Base-by-base conservation (phyloP, 2,797 vertebrate species). In the Siniperca obscura region DNA sequence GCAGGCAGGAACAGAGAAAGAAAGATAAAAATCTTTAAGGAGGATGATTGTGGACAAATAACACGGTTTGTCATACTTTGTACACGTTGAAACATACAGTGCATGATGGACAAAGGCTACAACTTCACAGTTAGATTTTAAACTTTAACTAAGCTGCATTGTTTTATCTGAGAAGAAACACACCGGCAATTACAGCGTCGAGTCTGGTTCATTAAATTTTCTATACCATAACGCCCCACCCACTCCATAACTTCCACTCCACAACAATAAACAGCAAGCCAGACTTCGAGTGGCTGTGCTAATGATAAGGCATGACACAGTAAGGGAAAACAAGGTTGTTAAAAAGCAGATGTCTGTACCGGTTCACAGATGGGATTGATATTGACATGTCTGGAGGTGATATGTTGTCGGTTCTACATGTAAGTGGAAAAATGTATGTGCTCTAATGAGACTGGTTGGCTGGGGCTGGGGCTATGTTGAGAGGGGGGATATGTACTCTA, bases 321-420 rank as follows among this genome's bases (percentile, higher is more conserved):
- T 71, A 53, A 87, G 21, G 78, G 78, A 90, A 92, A 91, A 93
- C 85, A 90, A 80, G 74, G 87, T 75, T 82, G 92, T 96, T 92
- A 94, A 95, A 95, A 89, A 95, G 76, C 95, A 95, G 95, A 94
- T 94, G 94, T 94, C 17, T 65, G 67, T 2, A 7, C 76, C 3
- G 14, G 42, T 38, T 75, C 57, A 84, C 94, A 94, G 91, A 93
- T 95, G 94, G 91, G 60, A 90, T 89, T 93, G 77, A 93, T 95
- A 90, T 61, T 78, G 65, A 85, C 81, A 92, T 94, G 74, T 84
- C 94, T 91, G 82, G 80, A 91, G 93, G 93, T 90, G 77, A 92
- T 81, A 87, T 74, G 72, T 67, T 89, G 60, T 76, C 83, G 57
- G 52, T 84, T 81, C 38, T 60, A 76, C 86, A 83, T 71, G 70